A percentile compares a stretch with the other conserved stretches of the same genome.
Evolutionary conservation across 1,140 invertebrate genomes (phyloP).

Genomic region (Episyrphus balteatus): DNA sequence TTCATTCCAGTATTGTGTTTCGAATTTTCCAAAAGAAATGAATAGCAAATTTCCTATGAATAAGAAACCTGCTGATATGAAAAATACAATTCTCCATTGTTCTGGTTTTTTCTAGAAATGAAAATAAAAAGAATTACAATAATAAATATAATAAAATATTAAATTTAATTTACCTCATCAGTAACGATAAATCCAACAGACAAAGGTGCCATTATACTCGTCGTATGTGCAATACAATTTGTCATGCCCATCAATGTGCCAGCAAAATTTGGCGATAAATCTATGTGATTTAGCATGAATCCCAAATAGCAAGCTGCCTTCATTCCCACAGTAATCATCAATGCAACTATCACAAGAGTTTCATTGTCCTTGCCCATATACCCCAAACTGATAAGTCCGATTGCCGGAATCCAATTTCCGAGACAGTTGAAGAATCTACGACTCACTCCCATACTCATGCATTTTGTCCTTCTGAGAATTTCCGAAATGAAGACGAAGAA

Average conservation of each 20-base stretch:
- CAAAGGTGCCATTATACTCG: conserved; percentile 54
- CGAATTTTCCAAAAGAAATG: conserved; percentile 50
- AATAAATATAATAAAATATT: neutral
- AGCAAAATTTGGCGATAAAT: conserved; percentile 59
- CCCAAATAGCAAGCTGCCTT: too few relatives aligned
- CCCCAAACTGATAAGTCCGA: conserved; percentile 52
- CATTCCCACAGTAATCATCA: too few relatives aligned
- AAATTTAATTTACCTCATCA: conserved; percentile 40
- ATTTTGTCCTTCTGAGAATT: conserved; percentile 37
- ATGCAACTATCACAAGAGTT: conserved; percentile 50
- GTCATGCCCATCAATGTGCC: conserved; percentile 53
- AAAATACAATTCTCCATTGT: conserved; percentile 67
- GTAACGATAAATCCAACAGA: conserved; percentile 45
- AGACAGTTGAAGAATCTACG: conserved; percentile 62
- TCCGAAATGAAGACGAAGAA: conserved; percentile 55
- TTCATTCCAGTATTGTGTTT: conserved; percentile 54
- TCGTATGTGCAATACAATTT: conserved; percentile 56
- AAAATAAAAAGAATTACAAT: neutral
- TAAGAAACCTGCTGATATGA: conserved; percentile 57
- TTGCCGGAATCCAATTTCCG: conserved; percentile 50
- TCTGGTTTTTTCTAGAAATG: conserved; percentile 38
- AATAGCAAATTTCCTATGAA: conserved; percentile 57
- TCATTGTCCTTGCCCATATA: conserved; percentile 46
- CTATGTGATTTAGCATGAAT: conserved; percentile 48
- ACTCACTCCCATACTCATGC: conserved; percentile 40